phyloP scores from a whole-genome alignment of 2,888 invertebrate species.

The Sycophila texana region DNA sequence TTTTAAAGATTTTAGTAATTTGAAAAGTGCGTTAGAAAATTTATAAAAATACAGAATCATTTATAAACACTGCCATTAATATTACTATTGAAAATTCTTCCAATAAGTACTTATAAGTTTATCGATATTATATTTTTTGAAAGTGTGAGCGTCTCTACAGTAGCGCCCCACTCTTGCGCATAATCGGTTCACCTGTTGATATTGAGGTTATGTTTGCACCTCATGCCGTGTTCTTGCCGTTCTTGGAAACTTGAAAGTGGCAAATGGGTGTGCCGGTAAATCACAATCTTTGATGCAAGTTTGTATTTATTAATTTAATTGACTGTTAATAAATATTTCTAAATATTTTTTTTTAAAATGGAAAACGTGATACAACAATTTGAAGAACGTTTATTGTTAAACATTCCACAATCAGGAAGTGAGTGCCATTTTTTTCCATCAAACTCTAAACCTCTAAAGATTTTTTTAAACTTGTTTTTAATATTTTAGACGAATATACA shows the following conservation, averaged over 20 bases:
- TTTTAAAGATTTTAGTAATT: too few species aligned
- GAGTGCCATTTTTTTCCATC: slow-evolving; percentile 1
- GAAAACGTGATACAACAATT: slow-evolving; percentile 17
- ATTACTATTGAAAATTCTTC: neutral
- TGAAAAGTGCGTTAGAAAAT: too few species aligned
- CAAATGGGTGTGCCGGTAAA: neutral
- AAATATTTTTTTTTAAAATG: slow-evolving; percentile 9
- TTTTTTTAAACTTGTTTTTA: slow-evolving; percentile 18
- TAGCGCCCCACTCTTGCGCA: too few species aligned
- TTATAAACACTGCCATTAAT: too few species aligned
- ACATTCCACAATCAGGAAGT: slow-evolving; percentile 41
- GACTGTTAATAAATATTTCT: neutral
- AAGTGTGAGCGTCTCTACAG: neutral
- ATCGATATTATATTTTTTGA: neutral
- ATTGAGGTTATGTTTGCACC: slow-evolving; percentile 3
- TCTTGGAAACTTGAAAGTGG: too few species aligned
- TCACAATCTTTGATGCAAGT: neutral
- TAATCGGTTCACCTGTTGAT: neutral
- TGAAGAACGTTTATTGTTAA: slow-evolving; percentile 42
- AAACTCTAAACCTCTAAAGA: neutral
- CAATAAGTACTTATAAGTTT: neutral
- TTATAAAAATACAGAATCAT: too few species aligned
- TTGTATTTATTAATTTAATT: neutral
- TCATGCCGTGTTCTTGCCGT: neutral
- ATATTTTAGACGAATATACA: slow-evolving; percentile 83